Base-by-base conservation (phyloP, 2,113 vertebrate species). In the Agelaius tricolor region DNA sequence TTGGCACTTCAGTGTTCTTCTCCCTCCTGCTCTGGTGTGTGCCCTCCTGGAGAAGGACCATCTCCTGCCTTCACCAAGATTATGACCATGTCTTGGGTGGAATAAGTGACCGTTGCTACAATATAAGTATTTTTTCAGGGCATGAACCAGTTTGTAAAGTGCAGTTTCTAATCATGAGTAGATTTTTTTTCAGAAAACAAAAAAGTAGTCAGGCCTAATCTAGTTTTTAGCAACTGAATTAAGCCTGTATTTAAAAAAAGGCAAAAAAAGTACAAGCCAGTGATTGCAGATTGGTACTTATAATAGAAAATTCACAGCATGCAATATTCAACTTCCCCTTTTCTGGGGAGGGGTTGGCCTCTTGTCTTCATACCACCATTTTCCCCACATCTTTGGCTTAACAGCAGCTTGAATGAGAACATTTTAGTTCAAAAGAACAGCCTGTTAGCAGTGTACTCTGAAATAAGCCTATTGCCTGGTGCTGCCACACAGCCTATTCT, bases 11-110 rank as follows among this genome's bases (percentile, higher is more conserved):
- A 23, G 11, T 66, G 26, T 9, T 78, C 13, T 9, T 78, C 13
- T 49, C 21, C 17, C 15, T 68, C 35, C 11, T 62, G 1, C 6
- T 39, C 9, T 0, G 0, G 10, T 15, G 31, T 5, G 7, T 81
- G 49, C 18, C 15, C 11, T 74, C 14, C 37, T 37, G 18, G 39
- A 59, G 46, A 37, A 63, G 10, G 33, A 55, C 17, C 4, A 7
- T 52, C 55, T 72, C 35, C 51, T 66, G 24, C 19, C 39, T 59
- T n/a, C 11, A 4, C 21, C 1, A 7, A 77, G 35, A n/a, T 52
- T 37, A 63, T 46, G 21, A 28, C 30, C 23, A 9, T 41, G 24
- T 59, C 17, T 51, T 57, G 20, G 14, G 7, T 61, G 21, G 77
- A 55, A 57, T 43, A 52, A 84, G 58, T 72, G 46, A 33, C 23